phyloP scores from a whole-genome alignment of 53 echinoderm and acorn worm genomes.

The Holothuria leucospilota region DNA sequence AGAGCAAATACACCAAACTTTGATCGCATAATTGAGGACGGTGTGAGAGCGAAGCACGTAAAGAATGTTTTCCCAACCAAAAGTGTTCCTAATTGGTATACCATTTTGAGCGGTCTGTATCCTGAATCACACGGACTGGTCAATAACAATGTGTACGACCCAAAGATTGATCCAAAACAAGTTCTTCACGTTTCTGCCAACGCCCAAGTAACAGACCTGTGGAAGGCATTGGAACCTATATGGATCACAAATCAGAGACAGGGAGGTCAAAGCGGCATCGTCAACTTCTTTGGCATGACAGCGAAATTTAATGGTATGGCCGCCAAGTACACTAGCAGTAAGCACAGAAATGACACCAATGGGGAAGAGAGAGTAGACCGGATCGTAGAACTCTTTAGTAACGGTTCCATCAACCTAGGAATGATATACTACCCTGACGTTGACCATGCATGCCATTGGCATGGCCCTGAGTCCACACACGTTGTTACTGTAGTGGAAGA shows the following conservation, averaged over 20 bases:
- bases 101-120: constrained; percentile 70
- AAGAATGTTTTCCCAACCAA: constrained; percentile 64
- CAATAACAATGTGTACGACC: constrained; percentile 41
- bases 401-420: constrained; percentile 67
- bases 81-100: constrained; percentile 76
- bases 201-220: constrained; percentile 46
- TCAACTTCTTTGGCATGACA: constrained; percentile 51
- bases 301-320: constrained; percentile 45
- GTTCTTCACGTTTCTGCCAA: not conserved
- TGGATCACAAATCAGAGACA: constrained; percentile 73
- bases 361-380: constrained; percentile 51
- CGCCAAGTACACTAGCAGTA: constrained; percentile 27
- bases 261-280: constrained; percentile 56
- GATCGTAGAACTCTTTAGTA: constrained; percentile 51
- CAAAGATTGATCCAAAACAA: constrained; percentile 51
- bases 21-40: constrained; percentile 52
- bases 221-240: constrained; percentile 59
- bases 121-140: constrained; percentile 77
- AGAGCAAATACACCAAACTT: constrained; percentile 70
- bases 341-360: constrained; percentile 50
- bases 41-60: constrained; percentile 63
- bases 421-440: constrained; percentile 71
- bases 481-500: constrained; percentile 41
- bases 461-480: constrained; percentile 61
- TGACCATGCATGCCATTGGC: constrained; percentile 65